These are phyloP conservation scores for Scaptomyza cyrtandrae DNA, from an alignment of 2,888 invertebrate genomes.

Conservation along the genomic window DNA sequence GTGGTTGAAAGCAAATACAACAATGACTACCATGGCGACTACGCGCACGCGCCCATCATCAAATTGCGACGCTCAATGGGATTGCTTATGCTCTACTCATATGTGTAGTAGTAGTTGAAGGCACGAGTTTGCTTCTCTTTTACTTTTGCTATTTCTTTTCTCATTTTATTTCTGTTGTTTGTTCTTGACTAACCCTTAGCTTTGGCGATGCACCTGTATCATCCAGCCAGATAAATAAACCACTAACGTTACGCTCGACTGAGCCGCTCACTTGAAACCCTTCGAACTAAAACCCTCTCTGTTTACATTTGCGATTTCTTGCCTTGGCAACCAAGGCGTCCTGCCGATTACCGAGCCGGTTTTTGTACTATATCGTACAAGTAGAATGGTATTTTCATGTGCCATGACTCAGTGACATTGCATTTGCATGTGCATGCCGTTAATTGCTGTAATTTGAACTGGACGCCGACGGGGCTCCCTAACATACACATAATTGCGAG, in stretches of 20 bases:
- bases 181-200: constrained; percentile 46
- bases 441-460: constrained; percentile 76
- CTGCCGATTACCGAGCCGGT: constrained; percentile 60
- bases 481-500: constrained; percentile 26
- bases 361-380: constrained; percentile 9
- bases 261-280: constrained; percentile 42
- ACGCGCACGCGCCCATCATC: constrained; percentile 81
- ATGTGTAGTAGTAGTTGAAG: constrained; percentile 7
- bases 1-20: constrained; percentile 72
- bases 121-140: constrained; percentile 11
- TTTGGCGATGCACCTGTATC: constrained; percentile 48
- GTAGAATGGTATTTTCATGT: constrained; percentile 15
- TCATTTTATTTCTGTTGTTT: neutral
- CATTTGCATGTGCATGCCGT: constrained; percentile 73
- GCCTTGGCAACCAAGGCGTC: constrained; percentile 69
- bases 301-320: constrained; percentile 68
- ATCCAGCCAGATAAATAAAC: constrained; percentile 18
- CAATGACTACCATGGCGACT: constrained; percentile 69
- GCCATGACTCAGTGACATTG: constrained; percentile 77
- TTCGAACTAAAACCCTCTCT: constrained; percentile 57
- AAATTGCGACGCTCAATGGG: constrained; percentile 63
- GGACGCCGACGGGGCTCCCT: constrained; percentile 45
- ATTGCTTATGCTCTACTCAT: constrained; percentile 2
- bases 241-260: constrained; percentile 51
- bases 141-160: neutral